Base-by-base conservation (phyloP, 92 coral and sea anemone species). In the Heteractis magnifica region DNA sequence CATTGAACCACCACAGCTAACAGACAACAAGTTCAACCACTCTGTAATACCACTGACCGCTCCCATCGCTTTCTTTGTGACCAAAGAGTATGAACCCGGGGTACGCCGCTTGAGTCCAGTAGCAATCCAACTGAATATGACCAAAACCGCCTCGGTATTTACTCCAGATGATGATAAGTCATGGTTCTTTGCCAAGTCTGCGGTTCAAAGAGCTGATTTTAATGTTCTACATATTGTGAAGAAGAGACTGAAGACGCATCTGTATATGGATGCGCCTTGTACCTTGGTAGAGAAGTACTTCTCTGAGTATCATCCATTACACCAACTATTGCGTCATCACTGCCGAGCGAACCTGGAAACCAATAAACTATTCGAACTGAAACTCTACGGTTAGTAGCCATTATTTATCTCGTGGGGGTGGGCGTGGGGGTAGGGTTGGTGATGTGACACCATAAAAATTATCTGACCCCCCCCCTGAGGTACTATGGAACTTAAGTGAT, bases 161-260 rank as follows among this genome's bases (percentile, higher is more conserved):
- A 90, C 90, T 10, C 98, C 99, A 7, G 77, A 85, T 16, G 97
- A 96, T 51, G 95, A 98, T 8, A 90, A 92, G 52, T 94, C 92
- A 56, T 96, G 99, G 99, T 96, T 96, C 89, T 90, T 91, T 34
- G 99, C 99, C 13, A 96, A 96, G 85, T 94, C 98, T 2, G 85
- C 91, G 15, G 99, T 94, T 19, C 99, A 96, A 51, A 83, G 99
- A 78, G 99, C 99, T 11, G 99, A 96, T 83, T 80, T 94, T 68
- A 96, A 96, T 77, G 84, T 93, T 13, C 64, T 96, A 1, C 99
- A 96, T 70, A 87, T 96, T 12, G 83, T 96, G 4, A 92, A 92
- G 78, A 96, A 96, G 68, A 90, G 99, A 77, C 82, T 96, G 21
- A 96, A 96, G 84, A 87, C 91, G 59, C 94, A 96, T 79, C 49